Evolutionary conservation across 2,888 invertebrate genomes (phyloP).

Genomic region (Apamea monoglypha): DNA sequence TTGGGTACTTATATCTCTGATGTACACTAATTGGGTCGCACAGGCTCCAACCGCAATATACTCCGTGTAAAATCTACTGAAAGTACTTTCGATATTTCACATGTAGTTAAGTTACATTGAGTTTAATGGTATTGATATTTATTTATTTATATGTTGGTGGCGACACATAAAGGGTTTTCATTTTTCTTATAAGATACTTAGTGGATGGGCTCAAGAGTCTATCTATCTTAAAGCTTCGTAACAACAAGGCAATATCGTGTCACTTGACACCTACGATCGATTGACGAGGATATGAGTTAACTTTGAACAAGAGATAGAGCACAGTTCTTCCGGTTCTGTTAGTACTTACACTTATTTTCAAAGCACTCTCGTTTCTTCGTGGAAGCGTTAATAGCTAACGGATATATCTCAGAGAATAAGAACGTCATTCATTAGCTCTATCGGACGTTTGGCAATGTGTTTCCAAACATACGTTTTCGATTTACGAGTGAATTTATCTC

Average conservation of each 20-base stretch:
- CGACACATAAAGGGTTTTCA: not conserved
- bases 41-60: not conserved
- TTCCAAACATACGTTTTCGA: conserved; percentile 41
- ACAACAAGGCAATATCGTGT: conserved; percentile 30
- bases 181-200: conserved; percentile 1
- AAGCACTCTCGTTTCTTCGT: conserved; percentile 35
- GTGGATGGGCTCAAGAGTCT: not conserved
- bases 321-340: conserved; percentile 16
- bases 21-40: conserved; percentile 21
- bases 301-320: conserved; percentile 28
- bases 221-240: conserved; percentile 30
- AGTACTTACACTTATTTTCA: conserved; percentile 41
- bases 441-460: conserved; percentile 34
- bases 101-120: not conserved
- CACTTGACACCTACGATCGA: conserved; percentile 37
- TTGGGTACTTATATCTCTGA: conserved; percentile 6
- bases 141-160: not conserved
- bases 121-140: not conserved
- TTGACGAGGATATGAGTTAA: conserved; percentile 26
- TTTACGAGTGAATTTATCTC: conserved; percentile 60
- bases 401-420: conserved; percentile 39
- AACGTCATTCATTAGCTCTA: conserved; percentile 50
- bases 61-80: not conserved
- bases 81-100: conserved; percentile 20
- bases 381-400: conserved; percentile 33